Evolutionary conservation across 2,888 invertebrate genomes (phyloP), one percentile per base, ranked within the genome.

Genomic region (Cepaea hortensis): DNA sequence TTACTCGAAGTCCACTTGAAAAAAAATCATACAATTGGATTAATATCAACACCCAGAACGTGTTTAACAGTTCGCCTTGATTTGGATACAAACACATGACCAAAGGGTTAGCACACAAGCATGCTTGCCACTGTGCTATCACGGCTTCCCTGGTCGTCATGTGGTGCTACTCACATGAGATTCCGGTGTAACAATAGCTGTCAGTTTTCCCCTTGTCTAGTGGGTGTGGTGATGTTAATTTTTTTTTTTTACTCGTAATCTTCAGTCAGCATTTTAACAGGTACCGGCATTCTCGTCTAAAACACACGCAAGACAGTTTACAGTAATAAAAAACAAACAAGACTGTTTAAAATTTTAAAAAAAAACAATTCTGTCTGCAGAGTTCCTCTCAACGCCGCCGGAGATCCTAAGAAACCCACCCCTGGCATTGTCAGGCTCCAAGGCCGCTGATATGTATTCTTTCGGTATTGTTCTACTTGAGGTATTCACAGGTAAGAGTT

Each of bases 401-500:
- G 86, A 86, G 48, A 61, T 86, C 1, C 81, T 86, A 3, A 23
- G 86, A 7, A n/a, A 86, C 20, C 86, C 86, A 6, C 23, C 23
- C 0, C 15, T 79, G 9, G 68, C 48, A 7, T 20, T 79, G 11
- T 68, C 77, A 5, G 86, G 83, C 6, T 72, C 83, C 3, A 82
- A 83, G 72, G 79, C 86, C 7, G 83, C 70, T n/a, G 86, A 86
- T n/a, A 62, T 86, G 0, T 86, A 83, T 65, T 55, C 83, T 48
- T 79, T 77, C 50, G 86, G 83, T 20, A 83, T 86, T 3, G 72
- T 86, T 68, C 35, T 86, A 23, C 13, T 86, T 70, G 86, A 86
- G 68, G 77, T 86, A 35, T 61, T 86, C n/a, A 86, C 86, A 83
- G 86, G 86, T 86, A 62, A 23, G n/a, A 20, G 11, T 6, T 75